Evolutionary conservation across 2,113 vertebrate species (phyloP).

Genomic region (Rhineura floridana): DNA sequence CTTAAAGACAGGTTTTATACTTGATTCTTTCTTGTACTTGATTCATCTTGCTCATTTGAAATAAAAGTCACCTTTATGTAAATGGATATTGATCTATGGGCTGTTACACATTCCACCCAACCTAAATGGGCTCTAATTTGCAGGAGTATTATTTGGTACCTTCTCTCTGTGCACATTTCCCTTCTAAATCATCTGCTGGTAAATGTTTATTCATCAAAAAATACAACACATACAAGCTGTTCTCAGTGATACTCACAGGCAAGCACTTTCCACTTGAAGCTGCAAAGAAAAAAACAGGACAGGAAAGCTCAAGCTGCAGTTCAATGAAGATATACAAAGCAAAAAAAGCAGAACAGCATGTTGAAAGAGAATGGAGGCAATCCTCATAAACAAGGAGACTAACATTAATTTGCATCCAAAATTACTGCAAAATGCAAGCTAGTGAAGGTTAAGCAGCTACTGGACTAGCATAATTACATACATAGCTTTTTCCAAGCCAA

Average conservation of each 20-base stretch:
- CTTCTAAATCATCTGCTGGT: background rate
- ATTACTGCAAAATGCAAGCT: background rate
- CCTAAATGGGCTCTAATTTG: fast-evolving
- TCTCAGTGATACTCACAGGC: slow-evolving; percentile 79
- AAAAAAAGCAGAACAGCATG: slow-evolving; percentile 36
- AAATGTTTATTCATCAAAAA: slow-evolving; percentile 46
- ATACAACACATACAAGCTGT: slow-evolving; percentile 35
- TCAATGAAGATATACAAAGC: background rate
- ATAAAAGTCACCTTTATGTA: fast-evolving
- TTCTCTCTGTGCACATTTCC: fast-evolving
- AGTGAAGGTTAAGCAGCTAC: background rate
- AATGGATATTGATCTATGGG: background rate
- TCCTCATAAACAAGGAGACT: background rate
- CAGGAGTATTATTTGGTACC: background rate
- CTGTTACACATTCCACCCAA: background rate
- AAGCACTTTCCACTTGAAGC: slow-evolving; percentile 78
- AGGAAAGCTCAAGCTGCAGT: slow-evolving; percentile 42
- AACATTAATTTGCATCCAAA: background rate
- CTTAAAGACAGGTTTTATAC: background rate
- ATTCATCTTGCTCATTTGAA: background rate
- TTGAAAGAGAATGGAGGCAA: background rate
- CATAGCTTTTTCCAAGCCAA: background rate
- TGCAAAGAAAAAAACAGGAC: slow-evolving; percentile 74
- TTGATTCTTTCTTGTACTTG: background rate
- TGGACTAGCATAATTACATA: background rate